These are phyloP conservation scores for Balearica regulorum DNA, from an alignment of 2,797 vertebrate genomes.

Conservation along the genomic window DNA sequence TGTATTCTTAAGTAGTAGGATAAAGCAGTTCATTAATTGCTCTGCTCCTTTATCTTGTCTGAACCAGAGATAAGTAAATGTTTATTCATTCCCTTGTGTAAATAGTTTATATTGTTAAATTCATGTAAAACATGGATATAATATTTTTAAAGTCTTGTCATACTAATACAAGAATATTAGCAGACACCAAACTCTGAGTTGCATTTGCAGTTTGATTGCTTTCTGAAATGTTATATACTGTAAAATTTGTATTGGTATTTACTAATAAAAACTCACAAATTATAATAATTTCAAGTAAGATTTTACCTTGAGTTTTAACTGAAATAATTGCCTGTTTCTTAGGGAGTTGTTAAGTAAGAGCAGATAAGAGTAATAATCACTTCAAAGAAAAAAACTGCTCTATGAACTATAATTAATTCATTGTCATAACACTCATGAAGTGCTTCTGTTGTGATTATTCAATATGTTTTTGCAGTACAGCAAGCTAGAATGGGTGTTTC, in stretches of 20 bases:
- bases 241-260: not conserved
- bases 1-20: not conserved
- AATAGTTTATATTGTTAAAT: not conserved
- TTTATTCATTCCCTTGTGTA: not conserved
- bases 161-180: not conserved
- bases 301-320: not conserved
- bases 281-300: not conserved
- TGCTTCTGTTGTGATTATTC: not conserved
- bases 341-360: not conserved
- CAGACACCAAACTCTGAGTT: not conserved
- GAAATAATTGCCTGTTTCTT: not conserved
- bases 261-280: not conserved
- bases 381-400: not conserved
- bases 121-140: not conserved
- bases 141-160: not conserved
- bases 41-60: not conserved
- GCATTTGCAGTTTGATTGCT: not conserved
- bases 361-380: not conserved
- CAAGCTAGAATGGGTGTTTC: not conserved
- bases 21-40: not conserved
- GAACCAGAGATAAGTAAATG: not conserved
- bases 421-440: fast-evolving
- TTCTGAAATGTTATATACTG: not conserved
- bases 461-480: not conserved
- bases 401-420: not conserved